Base-by-base conservation (phyloP, 2,888 invertebrate species). In the Anoncus sp. region DNA sequence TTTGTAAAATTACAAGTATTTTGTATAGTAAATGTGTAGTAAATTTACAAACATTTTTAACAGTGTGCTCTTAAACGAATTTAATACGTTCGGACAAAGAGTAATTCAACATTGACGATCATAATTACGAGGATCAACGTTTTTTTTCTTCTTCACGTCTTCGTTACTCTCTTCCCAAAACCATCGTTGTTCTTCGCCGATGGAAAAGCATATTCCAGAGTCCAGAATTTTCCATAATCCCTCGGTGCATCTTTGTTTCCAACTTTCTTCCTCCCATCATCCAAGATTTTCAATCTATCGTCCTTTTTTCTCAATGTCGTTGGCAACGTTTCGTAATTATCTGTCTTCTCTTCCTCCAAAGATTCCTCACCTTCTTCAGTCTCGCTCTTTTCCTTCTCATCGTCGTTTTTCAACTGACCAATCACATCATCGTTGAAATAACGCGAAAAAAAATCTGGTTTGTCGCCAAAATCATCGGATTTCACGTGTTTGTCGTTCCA, bases 141-240 rank as follows among this genome's bases (percentile, higher is more conserved):
- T 31, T 31, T 31, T 31, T n/a, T 1, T 38, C 22, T 57, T 62
- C 7, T 6, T 55, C n/a, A 12, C 22, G 6, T 31, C 14, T 7
- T 31, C 22, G 40, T 16, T 14, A 10, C 3, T 24, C 7, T 38
- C 7, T n/a, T 70, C 35, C 18, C 10, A 18, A 51, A 38, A 45
- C 5, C 57, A n/a, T 49, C 20, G 20, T 45, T 20, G 35, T 63
- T 57, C 66, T 76, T 81, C 16, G 71, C 72, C 65, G 90, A 76
- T 16, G 93, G 92, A 85, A 92, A 91, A 67, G 91, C 92, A 86
- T 93, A 93, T 87, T 93, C 92, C 47, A 93, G 87, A 14, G 92
- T 92, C 93, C 93, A 93, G 88, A 92, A 91, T 80, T 93, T 93
- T 40, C 91, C 92, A 71, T 93, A 92, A 47, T 92, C 92, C 6